phyloP scores from a whole-genome alignment of 2,888 invertebrate genomes.

The Salpingus planirostris region DNA sequence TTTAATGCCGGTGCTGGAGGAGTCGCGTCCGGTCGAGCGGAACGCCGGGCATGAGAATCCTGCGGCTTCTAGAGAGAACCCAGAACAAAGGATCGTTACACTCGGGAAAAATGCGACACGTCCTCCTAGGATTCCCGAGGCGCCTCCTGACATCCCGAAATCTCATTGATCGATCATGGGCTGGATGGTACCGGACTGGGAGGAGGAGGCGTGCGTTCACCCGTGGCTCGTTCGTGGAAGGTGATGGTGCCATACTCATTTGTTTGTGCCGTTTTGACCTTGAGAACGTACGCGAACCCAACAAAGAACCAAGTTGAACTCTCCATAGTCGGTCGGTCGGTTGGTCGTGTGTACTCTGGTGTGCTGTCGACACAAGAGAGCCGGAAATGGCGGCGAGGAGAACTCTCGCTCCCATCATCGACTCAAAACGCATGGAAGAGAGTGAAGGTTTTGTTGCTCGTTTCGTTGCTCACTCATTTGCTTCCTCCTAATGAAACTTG shows the following conservation, averaged over 20 bases:
- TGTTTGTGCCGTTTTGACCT: slow-evolving; percentile 24
- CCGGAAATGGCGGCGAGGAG: not conserved
- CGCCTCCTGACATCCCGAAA: too few species aligned
- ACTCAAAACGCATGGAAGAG: slow-evolving; percentile 1
- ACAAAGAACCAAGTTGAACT: slow-evolving; percentile 15
- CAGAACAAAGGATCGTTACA: slow-evolving; percentile 18
- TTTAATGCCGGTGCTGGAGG: not conserved
- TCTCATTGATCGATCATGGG: too few species aligned
- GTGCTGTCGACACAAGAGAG: not conserved
- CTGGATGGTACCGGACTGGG: not conserved
- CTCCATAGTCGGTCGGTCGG: too few species aligned
- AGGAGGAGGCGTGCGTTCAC: slow-evolving; percentile 22
- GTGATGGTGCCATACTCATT: slow-evolving; percentile 25
- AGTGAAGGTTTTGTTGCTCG: too few species aligned
- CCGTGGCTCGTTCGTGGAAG: slow-evolving; percentile 23
- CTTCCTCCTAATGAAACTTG: too few species aligned
- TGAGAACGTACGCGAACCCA: slow-evolving; percentile 24
- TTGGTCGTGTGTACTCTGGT: too few species aligned
- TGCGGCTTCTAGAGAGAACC: slow-evolving; percentile 12
- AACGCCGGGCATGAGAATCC: slow-evolving; percentile 18
- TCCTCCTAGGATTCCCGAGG: slow-evolving; percentile 2
- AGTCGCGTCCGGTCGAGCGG: slow-evolving; percentile 13
- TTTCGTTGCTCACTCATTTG: too few species aligned
- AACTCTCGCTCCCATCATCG: too few species aligned
- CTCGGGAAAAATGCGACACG: slow-evolving; percentile 11